These are phyloP conservation scores for Buceros bicornis DNA, from an alignment of 2,797 vertebrate genomes.

Conservation along the genomic window DNA sequence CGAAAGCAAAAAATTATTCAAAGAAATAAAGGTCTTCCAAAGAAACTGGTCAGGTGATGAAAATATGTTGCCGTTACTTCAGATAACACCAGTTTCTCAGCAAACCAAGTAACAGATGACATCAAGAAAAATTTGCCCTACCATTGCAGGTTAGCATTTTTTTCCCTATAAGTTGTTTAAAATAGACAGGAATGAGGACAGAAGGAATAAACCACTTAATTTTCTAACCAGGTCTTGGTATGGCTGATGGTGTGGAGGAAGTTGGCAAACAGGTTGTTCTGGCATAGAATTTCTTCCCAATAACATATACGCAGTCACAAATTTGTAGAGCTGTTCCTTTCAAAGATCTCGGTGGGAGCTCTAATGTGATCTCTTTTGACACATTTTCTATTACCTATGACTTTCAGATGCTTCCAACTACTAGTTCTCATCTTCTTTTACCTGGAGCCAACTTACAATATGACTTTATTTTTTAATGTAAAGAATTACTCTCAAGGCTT, in stretches of 20 bases:
- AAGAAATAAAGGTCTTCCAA: background rate
- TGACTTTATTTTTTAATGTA: background rate
- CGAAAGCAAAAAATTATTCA: background rate
- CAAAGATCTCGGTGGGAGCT: background rate
- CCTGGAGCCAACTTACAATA: background rate
- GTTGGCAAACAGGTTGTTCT: background rate
- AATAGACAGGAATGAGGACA: background rate
- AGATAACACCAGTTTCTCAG: background rate
- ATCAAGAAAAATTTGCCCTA: background rate
- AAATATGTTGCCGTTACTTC: background rate
- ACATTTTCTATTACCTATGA: background rate
- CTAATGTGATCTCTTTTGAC: background rate
- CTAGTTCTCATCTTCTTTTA: background rate
- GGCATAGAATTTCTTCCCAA: background rate
- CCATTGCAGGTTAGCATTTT: background rate
- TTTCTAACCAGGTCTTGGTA: background rate
- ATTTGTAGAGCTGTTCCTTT: background rate
- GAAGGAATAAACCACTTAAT: background rate
- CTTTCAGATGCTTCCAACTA: background rate
- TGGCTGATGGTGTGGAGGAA: background rate
- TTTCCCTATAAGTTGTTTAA: background rate
- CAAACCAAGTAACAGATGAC: background rate
- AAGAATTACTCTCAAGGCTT: background rate
- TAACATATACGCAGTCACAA: background rate
- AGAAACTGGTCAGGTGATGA: background rate